phyloP scores from a whole-genome alignment of 2,113 vertebrate species.

The Pipa parva region DNA sequence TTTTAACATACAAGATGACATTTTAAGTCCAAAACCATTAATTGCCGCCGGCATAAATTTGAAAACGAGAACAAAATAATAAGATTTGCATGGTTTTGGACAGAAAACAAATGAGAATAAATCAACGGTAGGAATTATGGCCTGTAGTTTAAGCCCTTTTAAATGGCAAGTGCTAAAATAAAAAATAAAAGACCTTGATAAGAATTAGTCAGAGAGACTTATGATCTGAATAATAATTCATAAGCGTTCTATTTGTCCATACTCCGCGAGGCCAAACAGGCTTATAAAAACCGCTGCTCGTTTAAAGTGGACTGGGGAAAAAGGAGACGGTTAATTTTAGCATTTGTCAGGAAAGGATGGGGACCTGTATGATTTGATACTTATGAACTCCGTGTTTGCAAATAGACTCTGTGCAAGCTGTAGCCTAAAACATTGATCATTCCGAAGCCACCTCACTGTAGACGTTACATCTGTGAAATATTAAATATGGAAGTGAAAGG shows the following conservation, averaged over 20 bases:
- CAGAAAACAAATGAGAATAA: slow-evolving; percentile 1
- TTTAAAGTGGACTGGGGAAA: slow-evolving; percentile 11
- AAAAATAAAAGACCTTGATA: not conserved
- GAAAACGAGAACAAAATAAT: not conserved
- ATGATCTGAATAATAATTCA: not conserved
- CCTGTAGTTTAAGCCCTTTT: not conserved
- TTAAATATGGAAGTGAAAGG: not conserved
- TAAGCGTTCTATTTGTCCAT: not conserved
- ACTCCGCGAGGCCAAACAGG: not conserved
- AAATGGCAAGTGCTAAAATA: not conserved
- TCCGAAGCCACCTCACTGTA: slow-evolving; percentile 10
- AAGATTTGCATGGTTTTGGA: not conserved
- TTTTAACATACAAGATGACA: not conserved
- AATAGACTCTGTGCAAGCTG: slow-evolving; percentile 13
- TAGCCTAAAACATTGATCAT: slow-evolving; percentile 16
- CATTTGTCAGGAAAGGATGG: slow-evolving; percentile 15
- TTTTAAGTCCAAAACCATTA: slow-evolving; percentile 2
- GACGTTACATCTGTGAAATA: slow-evolving; percentile 10
- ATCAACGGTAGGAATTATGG: not conserved
- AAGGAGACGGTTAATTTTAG: slow-evolving; percentile 16
- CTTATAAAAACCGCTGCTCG: not conserved
- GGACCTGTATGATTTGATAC: slow-evolving; percentile 13
- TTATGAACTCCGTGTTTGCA: slow-evolving; percentile 6
- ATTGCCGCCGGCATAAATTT: not conserved
- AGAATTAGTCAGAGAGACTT: not conserved